Percentiles rank a stretch among this genome's conserved stretches.
Conservation (phyloP, 2,888 invertebrate species). For the Didymodactylos carnosus region DNA sequence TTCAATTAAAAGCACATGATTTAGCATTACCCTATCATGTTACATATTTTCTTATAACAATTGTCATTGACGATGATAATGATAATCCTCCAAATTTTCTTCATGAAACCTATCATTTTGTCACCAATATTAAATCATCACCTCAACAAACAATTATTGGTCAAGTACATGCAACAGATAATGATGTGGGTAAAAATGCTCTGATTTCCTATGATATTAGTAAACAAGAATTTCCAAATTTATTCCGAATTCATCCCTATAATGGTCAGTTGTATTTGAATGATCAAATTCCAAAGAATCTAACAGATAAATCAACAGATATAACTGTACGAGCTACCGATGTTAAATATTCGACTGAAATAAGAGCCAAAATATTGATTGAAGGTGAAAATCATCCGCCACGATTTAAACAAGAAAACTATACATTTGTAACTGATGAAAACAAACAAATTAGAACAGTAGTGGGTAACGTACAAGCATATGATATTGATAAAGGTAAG, state of each 20-base stretch:
- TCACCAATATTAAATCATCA: background rate
- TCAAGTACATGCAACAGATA: background rate
- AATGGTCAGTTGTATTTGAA: background rate
- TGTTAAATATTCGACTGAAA: background rate
- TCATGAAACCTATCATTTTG: background rate
- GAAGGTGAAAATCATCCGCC: background rate
- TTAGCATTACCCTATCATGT: background rate
- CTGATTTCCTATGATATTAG: background rate
- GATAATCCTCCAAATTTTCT: background rate
- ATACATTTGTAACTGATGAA: background rate
- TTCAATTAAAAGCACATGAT: background rate
- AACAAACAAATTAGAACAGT: background rate
- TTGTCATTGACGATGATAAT: background rate
- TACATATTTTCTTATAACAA: background rate
- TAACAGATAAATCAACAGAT: background rate
- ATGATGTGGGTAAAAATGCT: background rate
- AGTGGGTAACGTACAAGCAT: too few species aligned
- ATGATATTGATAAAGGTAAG: background rate
- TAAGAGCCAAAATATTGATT: background rate
- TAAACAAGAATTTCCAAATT: too few species aligned
- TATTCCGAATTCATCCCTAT: background rate
- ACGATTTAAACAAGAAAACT: background rate
- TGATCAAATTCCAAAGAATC: background rate
- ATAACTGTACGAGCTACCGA: background rate
- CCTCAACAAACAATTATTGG: background rate